Conservation (phyloP, 2,888 invertebrate species). For the Cosmopolites sordidus region DNA sequence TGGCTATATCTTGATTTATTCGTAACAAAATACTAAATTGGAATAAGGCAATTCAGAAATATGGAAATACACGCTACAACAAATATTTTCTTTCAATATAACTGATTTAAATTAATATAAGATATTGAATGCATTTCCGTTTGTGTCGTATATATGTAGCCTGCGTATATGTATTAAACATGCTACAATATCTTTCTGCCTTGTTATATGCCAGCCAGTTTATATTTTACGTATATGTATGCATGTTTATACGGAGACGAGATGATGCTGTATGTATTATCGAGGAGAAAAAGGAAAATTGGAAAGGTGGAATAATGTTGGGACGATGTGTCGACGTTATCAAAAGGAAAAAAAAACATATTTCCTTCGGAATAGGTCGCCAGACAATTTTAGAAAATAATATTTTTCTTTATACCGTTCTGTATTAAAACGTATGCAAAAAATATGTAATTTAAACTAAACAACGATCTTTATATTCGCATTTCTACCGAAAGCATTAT, state of each 20-base stretch:
- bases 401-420: constrained; percentile 2
- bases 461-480: not conserved
- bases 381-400: constrained; percentile 7
- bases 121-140: no score
- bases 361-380: constrained; percentile 4
- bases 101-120: no score
- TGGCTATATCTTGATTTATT: no score
- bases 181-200: constrained; percentile 6
- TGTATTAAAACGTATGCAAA: constrained; percentile 4
- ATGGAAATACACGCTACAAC: no score
- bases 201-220: constrained; percentile 9
- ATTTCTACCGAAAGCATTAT: not conserved
- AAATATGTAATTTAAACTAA: constrained; percentile 5
- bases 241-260: constrained; percentile 11
- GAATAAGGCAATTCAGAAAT: no score
- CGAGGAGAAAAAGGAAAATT: constrained; percentile 6
- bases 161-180: constrained; percentile 30
- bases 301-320: constrained; percentile 3
- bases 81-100: no score
- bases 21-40: no score
- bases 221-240: constrained; percentile 11
- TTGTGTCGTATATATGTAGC: no score
- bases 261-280: constrained; percentile 12
- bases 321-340: not conserved
- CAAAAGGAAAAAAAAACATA: constrained; percentile 7